These are phyloP conservation scores for Corythaixoides concolor DNA, from an alignment of 2,113 vertebrate species.

Conservation along the genomic window DNA sequence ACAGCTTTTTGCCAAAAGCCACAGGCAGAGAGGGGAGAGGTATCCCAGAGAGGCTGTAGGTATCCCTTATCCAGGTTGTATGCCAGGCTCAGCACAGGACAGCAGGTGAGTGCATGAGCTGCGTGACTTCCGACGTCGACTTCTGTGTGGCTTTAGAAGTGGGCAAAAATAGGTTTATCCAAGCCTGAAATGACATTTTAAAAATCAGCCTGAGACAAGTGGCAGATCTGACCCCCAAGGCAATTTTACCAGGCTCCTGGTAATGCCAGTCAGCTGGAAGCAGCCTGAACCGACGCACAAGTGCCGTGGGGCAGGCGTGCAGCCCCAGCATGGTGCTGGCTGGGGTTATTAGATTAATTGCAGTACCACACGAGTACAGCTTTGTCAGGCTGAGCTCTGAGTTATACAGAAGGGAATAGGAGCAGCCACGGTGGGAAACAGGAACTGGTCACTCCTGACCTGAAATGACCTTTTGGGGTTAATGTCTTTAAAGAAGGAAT, in stretches of 20 bases:
- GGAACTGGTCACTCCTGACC: background rate
- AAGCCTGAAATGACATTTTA: background rate
- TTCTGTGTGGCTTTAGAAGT: background rate
- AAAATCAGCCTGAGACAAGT: background rate
- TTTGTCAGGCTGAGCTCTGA: background rate
- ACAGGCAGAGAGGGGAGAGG: background rate
- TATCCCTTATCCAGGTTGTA: background rate
- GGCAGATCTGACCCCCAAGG: background rate
- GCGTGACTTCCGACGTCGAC: background rate
- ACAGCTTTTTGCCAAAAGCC: background rate
- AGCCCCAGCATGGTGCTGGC: background rate
- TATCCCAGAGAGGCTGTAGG: too few species aligned
- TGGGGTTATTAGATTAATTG: background rate
- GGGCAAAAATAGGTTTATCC: background rate
- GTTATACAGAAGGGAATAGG: background rate
- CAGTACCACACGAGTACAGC: background rate
- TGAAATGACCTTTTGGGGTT: background rate
- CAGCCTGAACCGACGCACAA: fast-evolving
- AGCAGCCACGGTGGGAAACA: background rate
- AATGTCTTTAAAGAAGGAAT: background rate
- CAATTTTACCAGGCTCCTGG: fast-evolving
- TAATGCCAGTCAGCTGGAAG: background rate
- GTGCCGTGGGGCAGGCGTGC: background rate
- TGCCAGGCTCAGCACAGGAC: background rate
- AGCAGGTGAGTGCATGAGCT: background rate